A percentile compares a stretch with the other conserved stretches of the same genome.
phyloP scores from a whole-genome alignment of 2,113 vertebrate species.

The Cochlearius cochlearius region DNA sequence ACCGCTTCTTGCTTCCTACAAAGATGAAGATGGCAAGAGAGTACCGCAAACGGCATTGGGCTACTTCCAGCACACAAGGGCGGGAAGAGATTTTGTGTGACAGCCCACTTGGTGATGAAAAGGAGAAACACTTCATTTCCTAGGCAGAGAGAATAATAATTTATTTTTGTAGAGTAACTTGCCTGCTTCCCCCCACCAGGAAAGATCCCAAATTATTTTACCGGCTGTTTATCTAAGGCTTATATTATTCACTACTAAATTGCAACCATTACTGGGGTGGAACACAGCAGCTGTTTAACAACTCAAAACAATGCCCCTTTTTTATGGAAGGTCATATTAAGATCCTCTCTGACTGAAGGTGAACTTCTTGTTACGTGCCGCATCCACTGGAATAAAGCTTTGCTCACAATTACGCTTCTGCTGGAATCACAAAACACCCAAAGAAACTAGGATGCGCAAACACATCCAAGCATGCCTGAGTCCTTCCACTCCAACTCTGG shows the following conservation, averaged over 20 bases:
- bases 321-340: background rate
- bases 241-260: slow-evolving; percentile 36
- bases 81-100: background rate
- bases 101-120: slow-evolving; percentile 14
- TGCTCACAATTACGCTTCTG: background rate
- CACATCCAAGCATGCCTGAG: background rate
- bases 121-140: slow-evolving; percentile 49
- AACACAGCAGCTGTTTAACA: slow-evolving; percentile 50
- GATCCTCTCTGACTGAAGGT: background rate
- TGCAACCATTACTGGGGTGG: slow-evolving; percentile 6
- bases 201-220: slow-evolving; percentile 59
- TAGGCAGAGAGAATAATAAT: slow-evolving; percentile 38
- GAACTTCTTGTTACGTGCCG: background rate
- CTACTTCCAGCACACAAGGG: slow-evolving; percentile 22
- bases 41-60: background rate
- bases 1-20: background rate
- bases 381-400: background rate
- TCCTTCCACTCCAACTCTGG: background rate
- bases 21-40: background rate
- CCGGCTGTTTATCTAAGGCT: slow-evolving; percentile 7
- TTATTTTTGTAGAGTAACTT: slow-evolving; percentile 27
- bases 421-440: background rate
- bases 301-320: slow-evolving; percentile 17
- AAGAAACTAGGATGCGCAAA: background rate
- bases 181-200: background rate